phyloP scores from a whole-genome alignment of 2,888 invertebrate species.

The Cabera pusaria region DNA sequence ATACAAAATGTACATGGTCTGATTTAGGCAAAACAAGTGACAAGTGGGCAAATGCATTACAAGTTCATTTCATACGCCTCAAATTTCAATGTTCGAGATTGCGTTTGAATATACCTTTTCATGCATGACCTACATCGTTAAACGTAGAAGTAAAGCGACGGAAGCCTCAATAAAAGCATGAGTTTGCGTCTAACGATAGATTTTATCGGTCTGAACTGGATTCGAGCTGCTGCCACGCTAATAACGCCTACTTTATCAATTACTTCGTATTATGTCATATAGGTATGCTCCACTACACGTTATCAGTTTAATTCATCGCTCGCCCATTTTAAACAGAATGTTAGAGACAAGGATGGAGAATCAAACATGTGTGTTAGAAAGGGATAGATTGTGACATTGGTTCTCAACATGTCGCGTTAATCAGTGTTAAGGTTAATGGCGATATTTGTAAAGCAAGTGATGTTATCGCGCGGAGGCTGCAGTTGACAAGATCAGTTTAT shows the following conservation, averaged over 20 bases:
- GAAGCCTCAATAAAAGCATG: conserved; percentile 20
- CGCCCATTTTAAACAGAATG: conserved; percentile 51
- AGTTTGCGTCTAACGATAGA: conserved; percentile 23
- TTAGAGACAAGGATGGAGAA: conserved; percentile 30
- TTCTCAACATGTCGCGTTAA: conserved; percentile 61
- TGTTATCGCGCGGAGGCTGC: conserved; percentile 60
- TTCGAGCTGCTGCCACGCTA: conserved; percentile 27
- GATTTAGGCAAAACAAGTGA: no score
- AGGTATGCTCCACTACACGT: conserved; percentile 38
- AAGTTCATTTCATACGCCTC: no score
- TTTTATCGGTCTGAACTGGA: conserved; percentile 23
- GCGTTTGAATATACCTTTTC: no score
- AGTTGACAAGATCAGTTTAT: conserved; percentile 53
- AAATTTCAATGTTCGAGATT: no score
- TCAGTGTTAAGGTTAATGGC: conserved; percentile 74
- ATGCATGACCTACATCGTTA: no score
- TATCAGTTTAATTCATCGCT: conserved; percentile 67
- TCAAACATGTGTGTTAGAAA: conserved; percentile 25
- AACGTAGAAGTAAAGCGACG: conserved; percentile 8
- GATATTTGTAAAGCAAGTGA: conserved; percentile 72
- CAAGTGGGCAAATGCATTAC: no score
- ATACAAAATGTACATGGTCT: no score
- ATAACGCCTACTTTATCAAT: conserved; percentile 57
- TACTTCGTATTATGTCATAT: conserved; percentile 64
- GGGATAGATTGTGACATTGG: conserved; percentile 38